Percentiles rank a stretch among this genome's conserved stretches.
phyloP scores from a whole-genome alignment of 2,113 vertebrate genomes.

The Thymallus thymallus region DNA sequence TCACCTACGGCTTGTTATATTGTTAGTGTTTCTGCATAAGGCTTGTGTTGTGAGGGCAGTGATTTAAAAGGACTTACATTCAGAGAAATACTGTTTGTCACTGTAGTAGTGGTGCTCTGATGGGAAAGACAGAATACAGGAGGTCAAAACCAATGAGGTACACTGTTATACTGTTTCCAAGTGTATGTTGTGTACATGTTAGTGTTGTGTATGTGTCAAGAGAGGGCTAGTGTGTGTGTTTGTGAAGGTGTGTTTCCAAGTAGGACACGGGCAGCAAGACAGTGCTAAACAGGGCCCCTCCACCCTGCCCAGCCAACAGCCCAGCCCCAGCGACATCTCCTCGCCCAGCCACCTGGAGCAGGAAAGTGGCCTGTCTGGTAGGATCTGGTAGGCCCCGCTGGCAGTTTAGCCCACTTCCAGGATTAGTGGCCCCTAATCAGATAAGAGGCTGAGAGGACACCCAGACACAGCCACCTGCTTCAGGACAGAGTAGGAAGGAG shows the following conservation, averaged over 20 bases:
- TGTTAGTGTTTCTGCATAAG: too few species aligned
- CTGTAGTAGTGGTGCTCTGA: conserved; percentile 80
- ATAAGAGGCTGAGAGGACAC: conserved; percentile 75
- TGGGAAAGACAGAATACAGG: conserved; percentile 34
- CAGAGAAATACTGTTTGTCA: conserved; percentile 82
- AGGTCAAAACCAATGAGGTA: background rate
- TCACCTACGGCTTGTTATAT: too few species aligned
- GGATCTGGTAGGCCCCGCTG: conserved; percentile 76
- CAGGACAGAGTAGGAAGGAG: conserved; percentile 45
- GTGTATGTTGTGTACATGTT: too few species aligned
- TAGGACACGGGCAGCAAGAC: conserved; percentile 35
- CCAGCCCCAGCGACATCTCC: conserved; percentile 55
- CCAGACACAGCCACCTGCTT: conserved; percentile 74
- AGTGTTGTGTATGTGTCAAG: too few species aligned
- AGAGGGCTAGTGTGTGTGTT: background rate
- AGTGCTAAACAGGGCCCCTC: conserved; percentile 60
- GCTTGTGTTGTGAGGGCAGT: background rate
- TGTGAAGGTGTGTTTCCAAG: background rate
- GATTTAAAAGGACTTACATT: conserved; percentile 74
- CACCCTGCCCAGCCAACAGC: conserved; percentile 34
- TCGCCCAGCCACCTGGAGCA: conserved; percentile 57
- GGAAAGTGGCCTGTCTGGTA: conserved; percentile 74
- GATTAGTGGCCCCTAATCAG: conserved; percentile 90
- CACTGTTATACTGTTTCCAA: too few species aligned
- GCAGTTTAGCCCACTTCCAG: conserved; percentile 80